A percentile compares a stretch with the other conserved stretches of the same genome.
Evolutionary conservation across 2,113 vertebrate genomes (phyloP).

Genomic region (Plecturocebus donacophilus): DNA sequence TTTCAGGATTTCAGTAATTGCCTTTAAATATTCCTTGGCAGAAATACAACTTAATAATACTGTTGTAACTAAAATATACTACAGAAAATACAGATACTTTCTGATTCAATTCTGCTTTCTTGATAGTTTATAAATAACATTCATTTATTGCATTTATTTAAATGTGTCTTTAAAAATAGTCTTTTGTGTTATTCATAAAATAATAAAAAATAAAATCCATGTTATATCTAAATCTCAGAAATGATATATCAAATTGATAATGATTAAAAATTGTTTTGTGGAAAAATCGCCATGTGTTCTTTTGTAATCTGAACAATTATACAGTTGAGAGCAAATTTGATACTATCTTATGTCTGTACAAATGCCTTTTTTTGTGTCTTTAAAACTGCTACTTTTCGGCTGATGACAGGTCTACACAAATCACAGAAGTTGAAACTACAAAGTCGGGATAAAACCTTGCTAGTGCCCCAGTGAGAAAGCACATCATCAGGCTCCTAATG

Average conservation of each 20-base stretch:
- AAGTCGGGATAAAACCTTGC: constrained; percentile 54
- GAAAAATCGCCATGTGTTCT: background rate
- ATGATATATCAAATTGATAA: background rate
- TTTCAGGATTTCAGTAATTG: background rate
- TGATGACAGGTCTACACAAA: constrained; percentile 38
- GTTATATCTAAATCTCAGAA: background rate
- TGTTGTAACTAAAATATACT: background rate
- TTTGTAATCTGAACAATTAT: background rate
- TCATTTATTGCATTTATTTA: background rate
- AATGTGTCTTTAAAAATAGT: background rate
- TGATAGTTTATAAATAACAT: background rate
- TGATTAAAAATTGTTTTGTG: background rate
- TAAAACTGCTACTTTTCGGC: constrained; percentile 17
- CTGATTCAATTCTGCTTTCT: background rate
- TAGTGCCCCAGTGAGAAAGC: constrained; percentile 60
- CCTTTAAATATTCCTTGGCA: background rate
- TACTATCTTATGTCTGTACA: background rate
- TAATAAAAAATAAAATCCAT: background rate
- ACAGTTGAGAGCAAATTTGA: background rate
- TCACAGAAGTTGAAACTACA: constrained; percentile 68
- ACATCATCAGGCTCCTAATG: constrained; percentile 66
- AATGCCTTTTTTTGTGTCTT: background rate
- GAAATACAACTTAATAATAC: background rate
- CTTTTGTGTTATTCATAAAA: background rate
- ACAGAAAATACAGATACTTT: background rate